Base-by-base conservation (phyloP, 2,797 vertebrate genomes). In the Tachyglossus aculeatus region DNA sequence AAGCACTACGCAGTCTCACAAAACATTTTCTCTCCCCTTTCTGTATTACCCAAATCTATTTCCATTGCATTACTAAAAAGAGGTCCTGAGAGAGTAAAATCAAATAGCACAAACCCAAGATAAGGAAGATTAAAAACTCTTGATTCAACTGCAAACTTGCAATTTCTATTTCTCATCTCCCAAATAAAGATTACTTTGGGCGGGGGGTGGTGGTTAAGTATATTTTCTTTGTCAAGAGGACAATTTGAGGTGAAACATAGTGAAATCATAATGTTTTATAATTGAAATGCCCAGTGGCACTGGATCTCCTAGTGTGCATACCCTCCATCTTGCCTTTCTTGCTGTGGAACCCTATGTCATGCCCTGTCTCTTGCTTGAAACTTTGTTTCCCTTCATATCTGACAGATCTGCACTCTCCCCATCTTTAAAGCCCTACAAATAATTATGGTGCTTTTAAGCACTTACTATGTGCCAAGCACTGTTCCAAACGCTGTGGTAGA, bases 181-280 rank as follows among this genome's bases (percentile, higher is more conserved):
- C 32, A 64, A 78, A 71, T 78, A 25, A 82, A 78, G 78, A n/a
- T n/a, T n/a, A n/a, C n/a, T n/a, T n/a, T n/a, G n/a, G n/a, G n/a
- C n/a, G n/a, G n/a, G n/a, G n/a, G n/a, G n/a, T n/a, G n/a, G n/a
- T n/a, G n/a, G n/a, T n/a, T 83, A 83, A 80, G 76, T 83, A 81
- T 81, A 81, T 85, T 85, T 82, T 71, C 76, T 76, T 85, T 87
- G 73, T 81, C 83, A 82, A 82, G 66, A 76, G 76, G 81, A 87
- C 76, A 54, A 73, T 74, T 70, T 71, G 83, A 83, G 78, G 75
- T 74, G 80, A 85, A 82, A 85, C 78, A 54, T 0, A 66, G 78
- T 78, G 83, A 83, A 87, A 87, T 66, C 71, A 39, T 85, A n/a
- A n/a, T n/a, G n/a, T n/a, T n/a, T n/a, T n/a, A n/a, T n/a, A 87